These are phyloP conservation scores for Parapristionchus giblindavisi DNA, from an alignment of 2,888 invertebrate genomes.

Conservation along the genomic window DNA sequence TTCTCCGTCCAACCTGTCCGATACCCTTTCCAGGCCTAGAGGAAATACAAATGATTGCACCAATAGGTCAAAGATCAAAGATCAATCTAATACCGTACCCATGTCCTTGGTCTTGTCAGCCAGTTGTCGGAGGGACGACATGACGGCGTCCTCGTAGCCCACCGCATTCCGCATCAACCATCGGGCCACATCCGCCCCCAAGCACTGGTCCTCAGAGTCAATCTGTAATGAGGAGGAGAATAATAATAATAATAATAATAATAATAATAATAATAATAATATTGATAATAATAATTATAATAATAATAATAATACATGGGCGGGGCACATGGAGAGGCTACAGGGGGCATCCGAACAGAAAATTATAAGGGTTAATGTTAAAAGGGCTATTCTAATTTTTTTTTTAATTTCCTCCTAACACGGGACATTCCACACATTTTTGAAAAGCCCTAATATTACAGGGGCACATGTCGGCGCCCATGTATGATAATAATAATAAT, in stretches of 20 bases:
- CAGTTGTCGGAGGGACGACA: slow-evolving; percentile 92
- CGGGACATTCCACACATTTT: too few species aligned
- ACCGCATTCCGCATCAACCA: slow-evolving; percentile 90
- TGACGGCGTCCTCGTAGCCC: slow-evolving; percentile 94
- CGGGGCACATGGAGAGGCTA: not conserved
- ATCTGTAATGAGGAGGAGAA: slow-evolving; percentile 47
- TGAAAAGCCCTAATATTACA: too few species aligned
- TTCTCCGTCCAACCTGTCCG: not conserved
- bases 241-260: slow-evolving; percentile 14
- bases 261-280: slow-evolving; percentile 35
- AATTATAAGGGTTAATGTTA: not conserved
- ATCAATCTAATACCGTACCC: slow-evolving; percentile 4
- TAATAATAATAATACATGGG: not conserved
- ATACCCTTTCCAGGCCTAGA: not conserved
- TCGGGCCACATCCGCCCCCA: slow-evolving; percentile 77
- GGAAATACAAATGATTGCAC: not conserved
- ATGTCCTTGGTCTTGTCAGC: slow-evolving; percentile 88
- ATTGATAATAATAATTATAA: slow-evolving; percentile 19
- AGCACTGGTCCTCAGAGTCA: slow-evolving; percentile 88
- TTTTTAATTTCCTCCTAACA: too few species aligned
- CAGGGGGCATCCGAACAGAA: not conserved
- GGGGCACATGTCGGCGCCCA: too few species aligned
- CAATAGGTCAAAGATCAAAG: too few species aligned
- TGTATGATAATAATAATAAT: too few species aligned
- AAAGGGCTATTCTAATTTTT: too few species aligned